Evolutionary conservation across 64 coral and sea anemone genomes (phyloP).

Genomic region (Actinia equina): DNA sequence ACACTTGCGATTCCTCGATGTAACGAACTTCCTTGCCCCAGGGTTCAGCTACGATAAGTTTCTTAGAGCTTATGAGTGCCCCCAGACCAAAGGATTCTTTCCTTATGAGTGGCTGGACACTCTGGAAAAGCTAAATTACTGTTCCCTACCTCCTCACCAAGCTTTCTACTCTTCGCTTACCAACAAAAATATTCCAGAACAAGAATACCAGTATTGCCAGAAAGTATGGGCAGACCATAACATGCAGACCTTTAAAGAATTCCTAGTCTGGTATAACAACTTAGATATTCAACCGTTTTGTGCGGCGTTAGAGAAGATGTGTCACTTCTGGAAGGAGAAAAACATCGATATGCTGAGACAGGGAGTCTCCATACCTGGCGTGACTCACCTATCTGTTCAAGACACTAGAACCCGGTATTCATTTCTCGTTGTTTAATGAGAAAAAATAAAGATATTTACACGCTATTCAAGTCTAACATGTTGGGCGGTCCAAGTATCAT

Average conservation of each 20-base stretch:
- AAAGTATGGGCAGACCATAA: conserved; percentile 5
- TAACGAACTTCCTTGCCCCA: conserved; percentile 32
- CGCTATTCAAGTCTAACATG: too few species aligned
- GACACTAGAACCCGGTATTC: too few species aligned
- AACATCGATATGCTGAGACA: conserved; percentile 37
- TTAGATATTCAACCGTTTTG: conserved; percentile 13
- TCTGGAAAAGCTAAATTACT: background rate
- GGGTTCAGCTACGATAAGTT: conserved; percentile 28
- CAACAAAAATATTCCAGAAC: background rate
- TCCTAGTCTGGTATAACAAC: conserved; percentile 34
- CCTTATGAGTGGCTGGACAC: conserved; percentile 23
- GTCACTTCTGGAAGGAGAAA: conserved; percentile 26
- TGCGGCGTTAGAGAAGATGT: conserved; percentile 36
- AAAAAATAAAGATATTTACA: too few species aligned
- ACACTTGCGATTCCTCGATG: conserved; percentile 13
- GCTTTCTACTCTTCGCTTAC: conserved; percentile 20
- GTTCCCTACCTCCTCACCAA: background rate
- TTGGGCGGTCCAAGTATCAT: too few species aligned
- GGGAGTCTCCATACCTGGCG: conserved; percentile 18
- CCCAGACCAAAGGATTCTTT: conserved; percentile 28
- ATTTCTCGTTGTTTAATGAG: too few species aligned
- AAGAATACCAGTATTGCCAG: conserved; percentile 32
- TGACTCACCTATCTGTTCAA: conserved; percentile 38
- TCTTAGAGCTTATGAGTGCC: conserved; percentile 39
- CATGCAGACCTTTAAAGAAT: conserved; percentile 29